phyloP scores from a whole-genome alignment of 2,888 invertebrate genomes.

The Aromia moschata region DNA sequence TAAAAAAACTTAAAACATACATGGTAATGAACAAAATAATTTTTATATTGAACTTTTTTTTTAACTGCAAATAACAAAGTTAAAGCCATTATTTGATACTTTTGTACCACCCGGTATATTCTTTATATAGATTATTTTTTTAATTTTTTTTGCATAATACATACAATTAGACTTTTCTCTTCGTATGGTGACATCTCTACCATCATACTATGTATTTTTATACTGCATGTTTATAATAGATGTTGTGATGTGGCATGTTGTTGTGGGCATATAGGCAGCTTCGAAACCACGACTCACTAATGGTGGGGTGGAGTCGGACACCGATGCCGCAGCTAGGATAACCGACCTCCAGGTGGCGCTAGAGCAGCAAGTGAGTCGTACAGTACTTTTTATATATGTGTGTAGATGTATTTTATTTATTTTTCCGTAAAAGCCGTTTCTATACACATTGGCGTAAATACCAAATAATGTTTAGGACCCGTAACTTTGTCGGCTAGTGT shows the following conservation, averaged over 20 bases:
- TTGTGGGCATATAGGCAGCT: conserved; percentile 62
- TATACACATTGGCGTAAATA: too few species aligned
- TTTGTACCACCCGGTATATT: too few species aligned
- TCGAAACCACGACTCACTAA: conserved; percentile 66
- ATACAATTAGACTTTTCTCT: neutral
- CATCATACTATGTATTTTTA: conserved; percentile 30
- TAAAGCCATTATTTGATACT: too few species aligned
- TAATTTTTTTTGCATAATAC: neutral
- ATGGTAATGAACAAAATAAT: too few species aligned
- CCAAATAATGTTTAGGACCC: too few species aligned
- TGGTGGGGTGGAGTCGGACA: conserved; percentile 65
- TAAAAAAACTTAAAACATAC: too few species aligned
- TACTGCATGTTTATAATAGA: conserved; percentile 51
- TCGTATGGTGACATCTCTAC: conserved; percentile 20
- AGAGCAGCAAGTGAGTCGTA: conserved; percentile 81
- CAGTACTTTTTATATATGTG: neutral
- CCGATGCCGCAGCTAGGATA: conserved; percentile 69
- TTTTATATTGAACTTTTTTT: too few species aligned
- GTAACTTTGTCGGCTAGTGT: too few species aligned
- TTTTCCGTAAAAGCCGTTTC: neutral
- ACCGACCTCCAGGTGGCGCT: conserved; percentile 85
- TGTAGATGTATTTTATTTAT: neutral
- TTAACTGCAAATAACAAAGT: too few species aligned
- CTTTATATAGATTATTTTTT: neutral
- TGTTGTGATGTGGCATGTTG: conserved; percentile 59